Base-by-base conservation (phyloP, 2,888 invertebrate genomes). In the Syrphus vitripennis region DNA sequence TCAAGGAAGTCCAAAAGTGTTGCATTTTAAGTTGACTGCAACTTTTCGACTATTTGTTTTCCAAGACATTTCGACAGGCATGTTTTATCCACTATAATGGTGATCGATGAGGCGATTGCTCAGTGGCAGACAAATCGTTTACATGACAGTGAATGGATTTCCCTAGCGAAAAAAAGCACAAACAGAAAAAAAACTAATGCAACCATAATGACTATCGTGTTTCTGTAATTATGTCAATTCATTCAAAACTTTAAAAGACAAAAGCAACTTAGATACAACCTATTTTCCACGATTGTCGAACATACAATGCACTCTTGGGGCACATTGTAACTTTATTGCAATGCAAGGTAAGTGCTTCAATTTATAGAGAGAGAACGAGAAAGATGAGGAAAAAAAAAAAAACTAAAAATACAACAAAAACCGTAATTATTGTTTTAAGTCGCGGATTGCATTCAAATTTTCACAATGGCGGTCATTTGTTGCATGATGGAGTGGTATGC, bases 221-320 rank as follows among this genome's bases (percentile, higher is more conserved):
- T 78, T 77, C 67, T 59, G 48, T 74, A 83, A 71, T 80, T 75
- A 84, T 80, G 84, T 80, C 84, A 76, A 67, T 19, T 45, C 71
- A 67, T 80, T 76, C 45, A 55, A 71, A 42, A n/a, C n/a, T n/a
- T n/a, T 21, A 50, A 42, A 42, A 75, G 40, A 45, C 61, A 75
- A 65, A 63, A 65, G 29, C 21, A 61, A 40, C n/a, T n/a, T n/a
- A n/a, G n/a, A n/a, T n/a, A n/a, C 61, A 61, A 84, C 84, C 76
- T 53, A 84, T 81, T 84, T 84, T 81, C 76, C 84, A 77, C 63
- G 72, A 77, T 81, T 84, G 75, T 80, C 83, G 74, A 79, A 83
- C 78, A 74, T 29, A 79, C 70, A 79, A 80, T 84, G 80, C 79
- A 75, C 65, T 75, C 70, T 63, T 40, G 14, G 14, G 42, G 16